A percentile compares a stretch with the other conserved stretches of the same genome.
These are phyloP conservation scores for Chloroclysta siterata DNA, from an alignment of 2,888 invertebrate species.

Conservation along the genomic window DNA sequence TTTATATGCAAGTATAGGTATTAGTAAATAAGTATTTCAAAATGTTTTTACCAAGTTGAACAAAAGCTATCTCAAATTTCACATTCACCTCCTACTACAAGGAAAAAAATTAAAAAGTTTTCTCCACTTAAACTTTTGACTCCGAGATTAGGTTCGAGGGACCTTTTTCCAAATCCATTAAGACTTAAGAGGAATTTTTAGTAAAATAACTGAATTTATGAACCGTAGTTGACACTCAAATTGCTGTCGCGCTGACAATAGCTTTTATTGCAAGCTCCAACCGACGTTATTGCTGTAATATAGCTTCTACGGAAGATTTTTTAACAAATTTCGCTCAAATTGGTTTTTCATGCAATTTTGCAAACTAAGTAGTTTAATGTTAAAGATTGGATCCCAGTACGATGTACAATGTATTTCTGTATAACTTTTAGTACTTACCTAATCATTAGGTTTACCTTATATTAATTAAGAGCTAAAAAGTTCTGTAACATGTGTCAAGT, in stretches of 20 bases:
- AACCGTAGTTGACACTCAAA: slow-evolving; percentile 45
- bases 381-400: neutral
- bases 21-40: too few relatives aligned
- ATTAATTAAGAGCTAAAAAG: too few relatives aligned
- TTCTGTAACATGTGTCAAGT: too few relatives aligned
- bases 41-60: slow-evolving; percentile 19
- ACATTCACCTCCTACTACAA: slow-evolving; percentile 34
- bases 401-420: neutral
- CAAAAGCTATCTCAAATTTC: slow-evolving; percentile 34
- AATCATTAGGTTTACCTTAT: too few relatives aligned
- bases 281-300: slow-evolving; percentile 17
- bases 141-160: slow-evolving; percentile 44
- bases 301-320: slow-evolving; percentile 16
- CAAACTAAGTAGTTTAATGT: neutral
- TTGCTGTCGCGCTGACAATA: slow-evolving; percentile 39
- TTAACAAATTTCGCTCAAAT: slow-evolving; percentile 10
- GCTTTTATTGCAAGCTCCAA: slow-evolving; percentile 30
- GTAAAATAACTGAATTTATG: slow-evolving; percentile 46
- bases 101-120: slow-evolving; percentile 43
- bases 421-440: too few relatives aligned
- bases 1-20: too few relatives aligned
- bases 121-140: slow-evolving; percentile 42
- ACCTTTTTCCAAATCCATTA: slow-evolving; percentile 43
- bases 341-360: slow-evolving; percentile 10
- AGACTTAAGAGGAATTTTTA: slow-evolving; percentile 34